Evolutionary conservation across 2,797 vertebrate genomes (phyloP), one percentile per base, ranked within the genome.

Genomic region (Danionella dracula): DNA sequence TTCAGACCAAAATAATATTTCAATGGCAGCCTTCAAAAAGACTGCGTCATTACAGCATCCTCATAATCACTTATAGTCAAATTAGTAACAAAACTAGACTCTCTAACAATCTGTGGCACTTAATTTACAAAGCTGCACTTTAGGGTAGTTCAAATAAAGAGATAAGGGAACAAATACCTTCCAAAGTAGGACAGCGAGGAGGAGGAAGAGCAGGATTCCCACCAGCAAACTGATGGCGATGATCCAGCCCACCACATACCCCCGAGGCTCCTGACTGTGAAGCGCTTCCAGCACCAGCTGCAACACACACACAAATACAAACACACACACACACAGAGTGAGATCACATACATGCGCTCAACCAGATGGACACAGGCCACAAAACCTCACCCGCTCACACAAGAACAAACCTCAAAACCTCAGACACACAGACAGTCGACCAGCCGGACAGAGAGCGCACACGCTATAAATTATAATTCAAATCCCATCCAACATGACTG

Each of bases 271-370:
- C 85, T 98, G 90, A 81, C 92, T 96, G 86, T 99, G 97, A 74
- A 99, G 88, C n/a, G 97, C 97, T 85, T 99, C 97, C 66, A 99
- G 98, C 81, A 98, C 83, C 88, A 98, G 91, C 97, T 99, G 86
- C 70, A 90, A 68, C 19, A 51, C 12, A 60, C 31, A 69, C 13
- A 68, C 19, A 51, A 9, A 60, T 23, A 69, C 13, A 68, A 12
- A 76, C 16, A 53, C 58, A 41, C 9, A 34, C 34, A 61, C 12
- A 27, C 3, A 27, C 3, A 27, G 23, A 27, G 23, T 27, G 23
- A 27, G 23, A 27, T 27, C 23, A 27, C 23, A 27, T 6, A 27
- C 23, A 27, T 27, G 23, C 6, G 23, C 23, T 27, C 23, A 27
- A 49, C 23, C n/a, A 29, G n/a, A 29, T 8, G n/a, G 7, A 29